phyloP scores from a whole-genome alignment of 2,113 vertebrate species.

The Gobio gobio region DNA sequence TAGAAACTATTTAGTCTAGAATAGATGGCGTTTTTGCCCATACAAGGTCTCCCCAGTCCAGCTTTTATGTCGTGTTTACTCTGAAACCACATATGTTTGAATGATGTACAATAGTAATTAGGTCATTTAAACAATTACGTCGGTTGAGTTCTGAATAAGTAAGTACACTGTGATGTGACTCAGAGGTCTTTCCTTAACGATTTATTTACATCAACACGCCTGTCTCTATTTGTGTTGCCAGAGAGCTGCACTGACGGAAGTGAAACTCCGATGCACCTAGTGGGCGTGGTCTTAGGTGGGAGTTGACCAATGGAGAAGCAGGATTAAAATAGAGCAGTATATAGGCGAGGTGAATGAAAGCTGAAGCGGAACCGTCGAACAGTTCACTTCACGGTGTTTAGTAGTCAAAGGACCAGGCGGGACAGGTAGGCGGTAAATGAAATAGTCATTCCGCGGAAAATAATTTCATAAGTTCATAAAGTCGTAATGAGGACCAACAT shows the following conservation, averaged over 20 bases:
- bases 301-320: slow-evolving; percentile 65
- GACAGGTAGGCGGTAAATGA: background rate
- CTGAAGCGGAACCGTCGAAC: background rate
- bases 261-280: slow-evolving; percentile 31
- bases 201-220: slow-evolving; percentile 17
- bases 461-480: background rate
- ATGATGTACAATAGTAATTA: background rate
- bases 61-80: background rate
- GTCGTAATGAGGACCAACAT: background rate
- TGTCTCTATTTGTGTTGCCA: slow-evolving; percentile 32
- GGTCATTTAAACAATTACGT: background rate
- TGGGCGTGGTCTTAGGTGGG: slow-evolving; percentile 58
- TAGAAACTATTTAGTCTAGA: background rate
- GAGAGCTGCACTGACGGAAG: slow-evolving; percentile 21
- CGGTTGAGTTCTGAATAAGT: background rate
- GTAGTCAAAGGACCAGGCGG: background rate
- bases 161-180: background rate
- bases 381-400: background rate
- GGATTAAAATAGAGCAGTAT: slow-evolving; percentile 79
- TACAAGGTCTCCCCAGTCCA: background rate
- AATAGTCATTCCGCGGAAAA: background rate
- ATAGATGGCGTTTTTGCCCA: background rate
- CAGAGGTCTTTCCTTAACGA: slow-evolving; percentile 15
- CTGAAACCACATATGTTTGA: background rate
- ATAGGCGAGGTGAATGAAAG: slow-evolving; percentile 63